A percentile compares a stretch with the other conserved stretches of the same genome.
phyloP scores from a whole-genome alignment of 2,888 invertebrate genomes.

The Cantharis nigra region DNA sequence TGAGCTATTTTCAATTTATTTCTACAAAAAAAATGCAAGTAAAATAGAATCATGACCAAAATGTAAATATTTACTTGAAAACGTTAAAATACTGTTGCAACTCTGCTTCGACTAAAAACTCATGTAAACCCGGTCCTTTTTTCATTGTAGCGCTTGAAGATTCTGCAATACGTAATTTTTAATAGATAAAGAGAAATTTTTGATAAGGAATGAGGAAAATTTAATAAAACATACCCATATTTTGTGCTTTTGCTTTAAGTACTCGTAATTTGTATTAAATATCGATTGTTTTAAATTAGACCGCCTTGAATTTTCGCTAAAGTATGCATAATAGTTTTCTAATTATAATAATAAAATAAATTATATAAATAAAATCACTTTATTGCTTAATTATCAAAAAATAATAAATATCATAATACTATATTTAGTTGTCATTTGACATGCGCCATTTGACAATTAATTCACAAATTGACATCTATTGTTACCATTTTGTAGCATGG shows the following conservation, averaged over 20 bases:
- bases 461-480: conserved; percentile 4
- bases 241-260: neutral
- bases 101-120: conserved; percentile 93
- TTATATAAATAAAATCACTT: conserved; percentile 23
- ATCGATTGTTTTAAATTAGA: neutral
- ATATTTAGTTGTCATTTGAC: conserved; percentile 22
- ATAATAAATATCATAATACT: conserved; percentile 11
- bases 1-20: conserved; percentile 88
- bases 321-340: conserved; percentile 5
- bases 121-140: conserved; percentile 73
- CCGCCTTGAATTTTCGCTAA: conserved; percentile 3
- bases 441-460: conserved; percentile 32
- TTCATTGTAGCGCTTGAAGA: conserved; percentile 49
- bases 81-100: conserved; percentile 88
- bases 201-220: neutral
- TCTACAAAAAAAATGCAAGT: conserved; percentile 58
- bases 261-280: neutral
- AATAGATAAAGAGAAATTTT: neutral
- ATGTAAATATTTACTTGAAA: conserved; percentile 63
- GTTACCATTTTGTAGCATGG: neutral
- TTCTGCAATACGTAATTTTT: conserved; percentile 7
- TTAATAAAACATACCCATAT: neutral
- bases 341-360: conserved; percentile 14
- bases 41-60: neutral
- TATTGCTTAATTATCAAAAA: conserved; percentile 25